Evolutionary conservation across 2,797 vertebrate genomes (phyloP).

Genomic region (Galagoides demidoff): DNA sequence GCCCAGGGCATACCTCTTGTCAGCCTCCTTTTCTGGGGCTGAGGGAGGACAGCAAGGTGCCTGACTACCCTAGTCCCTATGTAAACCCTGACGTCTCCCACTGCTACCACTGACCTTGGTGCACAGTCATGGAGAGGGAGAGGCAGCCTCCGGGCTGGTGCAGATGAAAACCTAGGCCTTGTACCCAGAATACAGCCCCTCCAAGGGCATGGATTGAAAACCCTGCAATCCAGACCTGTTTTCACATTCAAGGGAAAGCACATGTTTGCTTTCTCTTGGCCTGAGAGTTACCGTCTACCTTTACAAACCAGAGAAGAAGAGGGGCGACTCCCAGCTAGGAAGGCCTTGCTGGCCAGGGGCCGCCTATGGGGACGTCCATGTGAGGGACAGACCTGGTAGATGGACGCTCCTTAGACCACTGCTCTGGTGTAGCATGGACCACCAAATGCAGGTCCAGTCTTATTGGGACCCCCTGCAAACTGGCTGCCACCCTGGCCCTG

Average conservation of each 20-base stretch:
- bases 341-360: conserved; percentile 60
- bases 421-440: conserved; percentile 79
- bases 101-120: not conserved
- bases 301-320: not conserved
- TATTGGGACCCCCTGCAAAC: accelerated
- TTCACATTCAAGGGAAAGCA: not conserved
- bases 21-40: not conserved
- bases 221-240: not conserved
- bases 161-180: not conserved
- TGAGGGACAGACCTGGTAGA: conserved; percentile 87
- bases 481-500: not conserved
- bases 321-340: not conserved
- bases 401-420: conserved; percentile 91
- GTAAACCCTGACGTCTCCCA: no score
- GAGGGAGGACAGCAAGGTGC: not conserved
- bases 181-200: accelerated
- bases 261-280: not conserved
- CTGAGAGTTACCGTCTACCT: not conserved
- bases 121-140: not conserved
- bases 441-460: not conserved
- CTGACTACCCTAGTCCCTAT: not conserved
- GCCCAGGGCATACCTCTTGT: not conserved
- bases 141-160: not conserved
- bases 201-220: not conserved
- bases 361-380: conserved; percentile 82